A percentile compares a stretch with the other conserved stretches of the same genome.
phyloP scores from a whole-genome alignment of 2,113 vertebrate species.

The Pyrgilauda ruficollis region DNA sequence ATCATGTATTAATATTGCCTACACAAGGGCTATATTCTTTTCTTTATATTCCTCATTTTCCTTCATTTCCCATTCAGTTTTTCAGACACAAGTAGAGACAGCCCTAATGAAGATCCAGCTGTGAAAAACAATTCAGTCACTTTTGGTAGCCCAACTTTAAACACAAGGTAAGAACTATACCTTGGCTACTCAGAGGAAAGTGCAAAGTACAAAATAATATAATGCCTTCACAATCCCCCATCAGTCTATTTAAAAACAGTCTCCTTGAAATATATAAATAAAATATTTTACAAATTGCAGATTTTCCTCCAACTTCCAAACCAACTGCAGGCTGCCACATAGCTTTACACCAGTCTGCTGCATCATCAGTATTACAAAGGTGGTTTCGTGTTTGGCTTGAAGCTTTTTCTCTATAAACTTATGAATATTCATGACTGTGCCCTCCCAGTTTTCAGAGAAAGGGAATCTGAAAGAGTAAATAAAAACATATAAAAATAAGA shows the following conservation, averaged over 20 bases:
- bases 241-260: background rate
- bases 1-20: background rate
- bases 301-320: background rate
- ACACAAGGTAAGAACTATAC: background rate
- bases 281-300: background rate
- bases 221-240: background rate
- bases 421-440: background rate
- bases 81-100: background rate
- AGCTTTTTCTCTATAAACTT: background rate
- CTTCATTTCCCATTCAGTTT: constrained; percentile 1
- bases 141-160: background rate
- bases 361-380: background rate
- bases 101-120: background rate
- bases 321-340: background rate
- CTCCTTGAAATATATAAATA: background rate
- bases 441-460: background rate
- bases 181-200: background rate
- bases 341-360: background rate
- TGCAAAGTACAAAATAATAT: background rate
- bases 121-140: background rate
- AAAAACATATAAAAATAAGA: background rate
- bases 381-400: background rate
- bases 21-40: background rate
- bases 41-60: background rate
- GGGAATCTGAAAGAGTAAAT: background rate